These are phyloP conservation scores for Brachionichthys hirsutus DNA, from an alignment of 2,113 vertebrate genomes.

Conservation along the genomic window DNA sequence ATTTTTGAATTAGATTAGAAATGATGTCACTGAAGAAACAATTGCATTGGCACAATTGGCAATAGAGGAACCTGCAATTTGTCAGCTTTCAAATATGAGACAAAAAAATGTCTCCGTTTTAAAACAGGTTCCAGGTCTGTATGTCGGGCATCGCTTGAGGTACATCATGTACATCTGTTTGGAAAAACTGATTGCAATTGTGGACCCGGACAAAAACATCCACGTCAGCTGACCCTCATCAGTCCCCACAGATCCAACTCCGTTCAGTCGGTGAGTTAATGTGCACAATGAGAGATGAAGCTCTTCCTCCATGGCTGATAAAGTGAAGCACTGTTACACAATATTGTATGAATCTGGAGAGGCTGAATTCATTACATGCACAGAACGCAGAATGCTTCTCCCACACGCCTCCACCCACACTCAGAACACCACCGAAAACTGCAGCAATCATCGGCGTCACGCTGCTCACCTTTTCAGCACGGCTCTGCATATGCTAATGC, in stretches of 20 bases:
- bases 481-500: constrained; percentile 47
- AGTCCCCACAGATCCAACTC: constrained; percentile 6
- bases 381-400: constrained; percentile 70
- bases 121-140: too few species aligned
- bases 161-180: too few species aligned
- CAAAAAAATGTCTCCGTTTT: too few species aligned
- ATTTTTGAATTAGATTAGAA: too few species aligned
- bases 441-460: constrained; percentile 63
- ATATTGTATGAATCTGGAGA: constrained; percentile 58
- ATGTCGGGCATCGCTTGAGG: too few species aligned
- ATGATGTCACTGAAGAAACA: too few species aligned
- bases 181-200: not conserved
- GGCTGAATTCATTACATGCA: constrained; percentile 76
- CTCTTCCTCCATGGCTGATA: constrained; percentile 44
- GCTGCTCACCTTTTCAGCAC: constrained; percentile 51
- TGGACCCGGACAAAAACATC: constrained; percentile 1
- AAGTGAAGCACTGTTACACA: constrained; percentile 44
- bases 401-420: constrained; percentile 80
- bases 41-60: too few species aligned
- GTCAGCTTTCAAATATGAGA: too few species aligned
- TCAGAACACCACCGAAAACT: constrained; percentile 59
- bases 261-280: constrained; percentile 4
- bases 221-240: not conserved
- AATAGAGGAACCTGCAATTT: too few species aligned
- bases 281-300: constrained; percentile 30